Base-by-base conservation (phyloP, 2,888 invertebrate genomes). In the Platynereis dumerilii region DNA sequence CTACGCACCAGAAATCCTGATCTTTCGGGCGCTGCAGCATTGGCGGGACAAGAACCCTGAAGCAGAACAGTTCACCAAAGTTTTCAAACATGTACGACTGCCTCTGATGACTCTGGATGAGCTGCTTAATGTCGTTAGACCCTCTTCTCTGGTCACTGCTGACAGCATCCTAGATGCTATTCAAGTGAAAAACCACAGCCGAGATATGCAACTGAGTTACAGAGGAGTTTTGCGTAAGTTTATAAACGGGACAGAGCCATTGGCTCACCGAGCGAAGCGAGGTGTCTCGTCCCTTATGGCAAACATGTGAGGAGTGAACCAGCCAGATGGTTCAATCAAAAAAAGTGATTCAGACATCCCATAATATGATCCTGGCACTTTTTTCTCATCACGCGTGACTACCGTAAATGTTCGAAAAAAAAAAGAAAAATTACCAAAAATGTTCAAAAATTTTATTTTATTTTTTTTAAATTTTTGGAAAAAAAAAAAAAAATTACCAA, bases 161-260 rank as follows among this genome's bases (percentile, higher is more conserved):
- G 95, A 98, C 83, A 89, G 90, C 80, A 89, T 99, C 75, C 88
- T 99, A 22, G 98, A 98, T 86, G 97, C 97, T 58, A 96, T 98
- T 69, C 91, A 93, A 75, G 91, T 92, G 78, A 91, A 92, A 80
- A 92, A 91, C 28, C 91, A 91, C 80, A 90, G 90, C 65, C 87
- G 90, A 68, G 90, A 91, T 83, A 90, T 90, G 60, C 91, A 91
- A 69, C 87, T 97, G 64, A 89, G 90, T 59, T 94, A 96, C 83
- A 88, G 97, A 52, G 97, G 96, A 27, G 76, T 78, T 64, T 70
- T 80, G 56, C 69, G 82, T 81, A 69, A 67, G 72, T 70, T 20
- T 52, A n/a, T n/a, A n/a, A n/a, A n/a, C n/a, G n/a, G n/a, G n/a
- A n/a, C n/a, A n/a, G n/a, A n/a, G n/a, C n/a, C n/a, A n/a, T n/a